phyloP scores from a whole-genome alignment of 2,113 vertebrate species.

The Syrmaticus mikado region DNA sequence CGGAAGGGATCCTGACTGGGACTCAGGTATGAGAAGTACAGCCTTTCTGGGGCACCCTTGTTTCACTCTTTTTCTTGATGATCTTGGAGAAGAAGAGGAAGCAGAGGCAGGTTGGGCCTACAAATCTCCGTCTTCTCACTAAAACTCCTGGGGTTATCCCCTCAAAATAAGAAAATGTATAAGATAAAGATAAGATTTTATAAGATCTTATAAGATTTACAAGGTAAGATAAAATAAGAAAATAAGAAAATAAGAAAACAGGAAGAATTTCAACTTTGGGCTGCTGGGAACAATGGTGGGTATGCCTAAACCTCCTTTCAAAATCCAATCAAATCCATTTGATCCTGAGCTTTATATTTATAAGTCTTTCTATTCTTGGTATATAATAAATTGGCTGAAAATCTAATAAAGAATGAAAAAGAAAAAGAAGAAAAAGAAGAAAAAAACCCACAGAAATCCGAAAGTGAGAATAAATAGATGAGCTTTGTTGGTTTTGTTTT shows the following conservation, averaged over 20 bases:
- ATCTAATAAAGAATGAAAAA: background rate
- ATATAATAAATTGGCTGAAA: background rate
- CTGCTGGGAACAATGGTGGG: fast-evolving
- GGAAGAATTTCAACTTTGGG: background rate
- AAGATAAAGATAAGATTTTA: too few species aligned
- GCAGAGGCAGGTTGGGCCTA: background rate
- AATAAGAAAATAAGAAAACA: background rate
- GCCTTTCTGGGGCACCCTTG: background rate
- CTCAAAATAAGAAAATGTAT: background rate
- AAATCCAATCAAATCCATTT: background rate
- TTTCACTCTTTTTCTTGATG: background rate
- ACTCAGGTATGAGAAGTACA: background rate
- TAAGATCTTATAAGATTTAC: too few species aligned
- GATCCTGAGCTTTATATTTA: background rate
- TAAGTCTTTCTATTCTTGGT: background rate
- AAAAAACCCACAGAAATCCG: background rate
- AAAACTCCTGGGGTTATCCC: background rate
- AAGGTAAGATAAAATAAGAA: background rate
- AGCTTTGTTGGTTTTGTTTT: background rate
- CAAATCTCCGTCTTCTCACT: background rate
- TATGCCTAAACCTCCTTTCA: background rate
- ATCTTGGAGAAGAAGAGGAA: background rate
- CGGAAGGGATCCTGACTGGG: background rate
- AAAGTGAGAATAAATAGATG: background rate
- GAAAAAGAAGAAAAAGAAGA: background rate